These are phyloP conservation scores for Sycobia sp. DNA, from an alignment of 1,140 invertebrate genomes.

Conservation along the genomic window DNA sequence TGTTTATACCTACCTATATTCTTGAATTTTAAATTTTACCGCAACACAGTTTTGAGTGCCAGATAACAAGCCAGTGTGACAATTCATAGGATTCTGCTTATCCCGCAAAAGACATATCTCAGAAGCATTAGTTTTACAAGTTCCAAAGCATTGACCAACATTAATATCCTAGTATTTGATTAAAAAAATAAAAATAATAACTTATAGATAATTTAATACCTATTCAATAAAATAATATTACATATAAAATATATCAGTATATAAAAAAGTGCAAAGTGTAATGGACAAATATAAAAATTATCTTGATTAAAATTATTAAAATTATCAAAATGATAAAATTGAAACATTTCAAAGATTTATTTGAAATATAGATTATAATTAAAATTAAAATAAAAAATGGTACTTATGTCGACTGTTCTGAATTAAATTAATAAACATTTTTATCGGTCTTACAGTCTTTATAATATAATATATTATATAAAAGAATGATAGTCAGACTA, in stretches of 20 bases:
- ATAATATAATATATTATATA: neutral
- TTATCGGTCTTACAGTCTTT: neutral
- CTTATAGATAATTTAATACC: no score
- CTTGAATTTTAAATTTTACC: conserved; percentile 57
- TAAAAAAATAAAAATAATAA: no score
- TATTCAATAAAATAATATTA: no score
- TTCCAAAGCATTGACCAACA: conserved; percentile 60
- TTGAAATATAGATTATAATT: no score
- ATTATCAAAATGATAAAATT: no score
- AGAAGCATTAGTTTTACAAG: conserved; percentile 52
- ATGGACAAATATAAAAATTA: no score
- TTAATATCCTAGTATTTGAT: conserved; percentile 55
- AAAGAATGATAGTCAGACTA: no score
- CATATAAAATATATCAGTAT: neutral
- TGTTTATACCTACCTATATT: conserved; percentile 51
- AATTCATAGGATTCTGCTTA: conserved; percentile 54
- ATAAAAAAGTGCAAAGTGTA: no score
- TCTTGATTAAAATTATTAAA: no score
- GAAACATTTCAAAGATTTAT: no score
- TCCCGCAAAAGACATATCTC: conserved; percentile 58
- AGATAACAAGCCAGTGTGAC: conserved; percentile 55
- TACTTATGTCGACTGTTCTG: no score
- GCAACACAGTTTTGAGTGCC: conserved; percentile 54
- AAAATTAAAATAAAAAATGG: neutral
- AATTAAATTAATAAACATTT: no score